Evolutionary conservation across 53 echinoderm and acorn worm species (phyloP).

Genomic region (Henricia sp.): DNA sequence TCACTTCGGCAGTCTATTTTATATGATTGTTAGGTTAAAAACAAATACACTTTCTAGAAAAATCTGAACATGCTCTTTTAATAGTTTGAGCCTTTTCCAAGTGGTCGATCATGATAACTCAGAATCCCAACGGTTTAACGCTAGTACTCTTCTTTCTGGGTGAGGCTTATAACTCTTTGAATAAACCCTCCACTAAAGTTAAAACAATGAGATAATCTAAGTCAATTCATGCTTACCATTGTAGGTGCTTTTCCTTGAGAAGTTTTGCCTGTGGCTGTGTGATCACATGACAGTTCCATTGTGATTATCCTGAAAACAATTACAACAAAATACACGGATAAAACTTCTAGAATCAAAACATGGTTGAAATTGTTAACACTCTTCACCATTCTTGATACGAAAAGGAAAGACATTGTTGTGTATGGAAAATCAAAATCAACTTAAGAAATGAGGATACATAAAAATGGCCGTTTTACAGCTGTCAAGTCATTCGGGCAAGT

Average conservation of each 20-base stretch:
- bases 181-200: background rate
- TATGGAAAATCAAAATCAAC: background rate
- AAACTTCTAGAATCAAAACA: background rate
- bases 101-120: background rate
- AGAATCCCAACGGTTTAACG: no score
- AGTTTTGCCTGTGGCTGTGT: slow-evolving; percentile 74
- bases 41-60: no score
- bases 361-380: background rate
- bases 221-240: slow-evolving; percentile 70
- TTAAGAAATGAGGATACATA: no score
- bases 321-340: background rate
- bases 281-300: slow-evolving; percentile 81
- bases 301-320: slow-evolving; percentile 64
- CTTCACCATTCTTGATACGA: background rate
- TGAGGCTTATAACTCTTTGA: no score
- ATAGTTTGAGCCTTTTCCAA: background rate
- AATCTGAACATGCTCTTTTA: no score
- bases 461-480: background rate
- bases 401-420: background rate
- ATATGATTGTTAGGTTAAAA: no score
- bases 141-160: no score
- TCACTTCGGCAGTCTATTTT: no score
- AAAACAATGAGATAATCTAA: background rate
- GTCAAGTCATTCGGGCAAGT: no score
- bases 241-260: slow-evolving; percentile 77